Evolutionary conservation across 2,113 vertebrate species (phyloP), one percentile per base, ranked within the genome.

Genomic region (Cygnus buccinator): DNA sequence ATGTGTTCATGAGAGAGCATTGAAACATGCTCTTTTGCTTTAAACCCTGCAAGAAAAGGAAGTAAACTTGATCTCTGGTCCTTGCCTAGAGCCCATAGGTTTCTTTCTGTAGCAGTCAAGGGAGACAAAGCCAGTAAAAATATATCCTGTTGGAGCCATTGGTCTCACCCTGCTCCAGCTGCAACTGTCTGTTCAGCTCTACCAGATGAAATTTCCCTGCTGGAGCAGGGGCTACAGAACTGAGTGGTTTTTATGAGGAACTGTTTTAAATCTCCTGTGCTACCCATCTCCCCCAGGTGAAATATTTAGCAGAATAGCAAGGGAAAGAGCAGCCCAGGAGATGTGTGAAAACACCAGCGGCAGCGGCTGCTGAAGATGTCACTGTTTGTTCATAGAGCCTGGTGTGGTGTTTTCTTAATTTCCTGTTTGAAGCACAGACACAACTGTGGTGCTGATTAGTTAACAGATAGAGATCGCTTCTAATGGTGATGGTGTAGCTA

Each of bases 91-190:
- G 75, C 73, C 70, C 62, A 68, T 31, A 61, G 84, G 61, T 91
- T 95, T 77, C 88, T 89, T 81, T 90, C 86, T 89, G 39, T 48
- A 78, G 88, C 83, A 58, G 61, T 14, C 23, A 57, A 94, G 77
- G 44, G 91, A 90, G 86, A 79, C 76, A 89, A 94, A 94, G 86
- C 80, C 94, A 95, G 94, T 62, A 92, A 92, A 96, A 94, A 90
- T 28, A 92, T 29, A 71, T 93, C 58, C 73, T 93, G 33, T 15
- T 59, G 23, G 12, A 87, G 43, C 26, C 68, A 31, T 72, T 75
- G 90, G 37, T 75, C 63, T 90, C 62, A 4, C 77, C 39, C 82
- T 48, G 68, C 70, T 89, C 68, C 88, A 87, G 86, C 92, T 95
- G 89, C 84, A 92, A 37, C 66, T 68, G 67, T 33, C 67, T 90